Conservation (phyloP, 2,888 invertebrate species). For the Hemistola chrysoprasaria region DNA sequence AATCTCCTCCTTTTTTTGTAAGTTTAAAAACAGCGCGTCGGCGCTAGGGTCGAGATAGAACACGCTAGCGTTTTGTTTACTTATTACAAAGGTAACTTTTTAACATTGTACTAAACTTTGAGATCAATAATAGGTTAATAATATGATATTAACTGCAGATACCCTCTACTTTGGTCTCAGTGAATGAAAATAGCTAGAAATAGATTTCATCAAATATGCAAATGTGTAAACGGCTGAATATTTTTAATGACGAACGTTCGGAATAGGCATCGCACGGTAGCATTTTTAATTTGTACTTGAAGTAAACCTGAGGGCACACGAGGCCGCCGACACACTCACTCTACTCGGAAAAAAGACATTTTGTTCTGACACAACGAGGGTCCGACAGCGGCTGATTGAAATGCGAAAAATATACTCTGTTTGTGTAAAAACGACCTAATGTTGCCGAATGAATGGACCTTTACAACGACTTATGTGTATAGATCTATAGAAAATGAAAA, state of each 20-base stretch:
- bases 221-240: too few relatives aligned
- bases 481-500: background rate
- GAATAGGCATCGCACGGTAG: constrained; percentile 42
- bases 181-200: too few relatives aligned
- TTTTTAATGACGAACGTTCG: constrained; percentile 1
- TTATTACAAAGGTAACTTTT: too few relatives aligned
- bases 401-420: constrained; percentile 13
- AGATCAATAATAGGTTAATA: too few relatives aligned
- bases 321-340: constrained; percentile 45
- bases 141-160: too few relatives aligned
- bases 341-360: constrained; percentile 45
- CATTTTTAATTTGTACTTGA: constrained; percentile 78
- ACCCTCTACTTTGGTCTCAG: too few relatives aligned
- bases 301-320: constrained; percentile 64
- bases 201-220: too few relatives aligned
- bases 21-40: too few relatives aligned
- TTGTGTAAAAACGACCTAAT: constrained; percentile 9
- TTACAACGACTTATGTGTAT: background rate
- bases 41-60: too few relatives aligned
- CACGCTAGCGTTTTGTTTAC: too few relatives aligned
- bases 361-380: constrained; percentile 69
- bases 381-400: constrained; percentile 28
- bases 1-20: too few relatives aligned
- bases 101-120: too few relatives aligned
- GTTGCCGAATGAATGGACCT: constrained; percentile 9